phyloP scores from a whole-genome alignment of 2,113 vertebrate species.

The Megatriorchis doriae region DNA sequence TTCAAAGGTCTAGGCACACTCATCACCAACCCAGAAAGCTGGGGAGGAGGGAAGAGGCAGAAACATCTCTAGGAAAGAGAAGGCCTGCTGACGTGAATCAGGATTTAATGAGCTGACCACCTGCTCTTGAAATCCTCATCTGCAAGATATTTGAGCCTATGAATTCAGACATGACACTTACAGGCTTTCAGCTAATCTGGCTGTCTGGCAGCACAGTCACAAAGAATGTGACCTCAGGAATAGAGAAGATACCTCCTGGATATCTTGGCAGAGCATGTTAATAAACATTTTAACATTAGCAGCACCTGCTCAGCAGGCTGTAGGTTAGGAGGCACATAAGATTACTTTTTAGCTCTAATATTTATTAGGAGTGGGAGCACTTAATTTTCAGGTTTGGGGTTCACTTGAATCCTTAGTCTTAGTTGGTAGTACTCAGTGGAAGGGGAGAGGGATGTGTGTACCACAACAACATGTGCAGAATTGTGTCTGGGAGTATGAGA shows the following conservation, averaged over 20 bases:
- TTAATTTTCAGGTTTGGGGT: background rate
- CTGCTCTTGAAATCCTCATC: constrained; percentile 43
- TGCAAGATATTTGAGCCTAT: constrained; percentile 27
- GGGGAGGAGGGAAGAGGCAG: background rate
- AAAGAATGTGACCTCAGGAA: constrained; percentile 42
- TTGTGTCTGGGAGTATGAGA: background rate
- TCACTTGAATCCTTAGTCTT: background rate
- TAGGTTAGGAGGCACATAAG: background rate
- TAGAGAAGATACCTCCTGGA: background rate
- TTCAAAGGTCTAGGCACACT: background rate
- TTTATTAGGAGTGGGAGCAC: background rate
- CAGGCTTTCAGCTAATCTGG: constrained; percentile 22
- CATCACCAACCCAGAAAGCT: background rate
- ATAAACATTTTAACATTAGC: background rate
- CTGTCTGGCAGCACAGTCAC: background rate
- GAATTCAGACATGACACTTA: constrained; percentile 36
- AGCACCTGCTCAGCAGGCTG: background rate
- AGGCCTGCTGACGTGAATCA: background rate
- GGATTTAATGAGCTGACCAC: constrained; percentile 53
- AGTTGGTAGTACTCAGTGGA: background rate
- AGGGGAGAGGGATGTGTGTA: background rate
- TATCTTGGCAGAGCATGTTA: background rate
- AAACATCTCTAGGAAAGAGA: background rate
- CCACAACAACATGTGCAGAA: background rate
- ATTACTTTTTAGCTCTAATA: background rate